phyloP scores from a whole-genome alignment of 2,888 invertebrate species.

The Mamestra brassicae region DNA sequence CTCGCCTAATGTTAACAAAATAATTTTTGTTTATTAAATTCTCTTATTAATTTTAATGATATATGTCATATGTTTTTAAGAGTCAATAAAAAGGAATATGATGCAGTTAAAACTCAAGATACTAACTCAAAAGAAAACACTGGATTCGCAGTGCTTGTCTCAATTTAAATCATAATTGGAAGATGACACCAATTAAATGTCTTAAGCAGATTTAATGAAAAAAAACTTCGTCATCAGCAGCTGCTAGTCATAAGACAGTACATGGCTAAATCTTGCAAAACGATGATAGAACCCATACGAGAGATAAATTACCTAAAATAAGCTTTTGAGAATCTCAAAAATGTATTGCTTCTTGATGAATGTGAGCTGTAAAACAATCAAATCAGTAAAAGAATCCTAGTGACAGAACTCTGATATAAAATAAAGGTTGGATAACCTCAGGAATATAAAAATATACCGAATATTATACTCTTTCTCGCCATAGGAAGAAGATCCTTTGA shows the following conservation, averaged over 20 bases:
- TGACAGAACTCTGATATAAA: background rate
- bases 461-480: constrained; percentile 5
- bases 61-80: background rate
- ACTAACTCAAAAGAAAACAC: background rate
- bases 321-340: background rate
- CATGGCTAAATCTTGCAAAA: background rate
- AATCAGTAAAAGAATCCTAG: background rate
- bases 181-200: constrained; percentile 19
- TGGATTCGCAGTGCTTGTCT: background rate
- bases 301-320: background rate
- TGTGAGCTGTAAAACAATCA: background rate
- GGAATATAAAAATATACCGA: constrained; percentile 40
- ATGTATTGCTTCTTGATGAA: constrained; percentile 11
- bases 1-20: constrained; percentile 53
- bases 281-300: background rate
- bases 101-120: background rate
- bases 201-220: constrained; percentile 19
- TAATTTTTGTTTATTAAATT: constrained; percentile 15
- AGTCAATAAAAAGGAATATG: background rate
- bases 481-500: constrained; percentile 63
- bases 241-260: constrained; percentile 1
- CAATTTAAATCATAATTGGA: constrained; percentile 38
- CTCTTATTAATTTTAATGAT: constrained; percentile 39
- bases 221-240: constrained; percentile 17
- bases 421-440: constrained; percentile 41